Conservation (phyloP, 2,797 vertebrate genomes). For the Lycodopsis pacificus region DNA sequence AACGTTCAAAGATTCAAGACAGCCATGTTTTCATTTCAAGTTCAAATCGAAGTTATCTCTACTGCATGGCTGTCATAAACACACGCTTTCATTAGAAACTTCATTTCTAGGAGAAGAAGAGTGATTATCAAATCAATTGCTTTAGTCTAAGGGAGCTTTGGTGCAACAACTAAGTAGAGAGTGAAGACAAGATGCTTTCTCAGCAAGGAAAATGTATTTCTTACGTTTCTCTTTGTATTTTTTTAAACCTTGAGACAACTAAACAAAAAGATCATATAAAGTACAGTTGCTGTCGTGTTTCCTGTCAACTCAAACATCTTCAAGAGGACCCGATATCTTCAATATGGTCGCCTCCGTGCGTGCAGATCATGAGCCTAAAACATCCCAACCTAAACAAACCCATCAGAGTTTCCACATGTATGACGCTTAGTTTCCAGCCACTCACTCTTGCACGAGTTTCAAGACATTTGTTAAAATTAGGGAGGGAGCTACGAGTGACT, state of each 20-base stretch:
- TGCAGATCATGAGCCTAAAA: slow-evolving; percentile 12
- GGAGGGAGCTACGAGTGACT: slow-evolving; percentile 28
- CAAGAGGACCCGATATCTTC: background rate
- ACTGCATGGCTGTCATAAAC: background rate
- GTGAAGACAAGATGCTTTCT: background rate
- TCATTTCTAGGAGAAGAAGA: slow-evolving; percentile 42
- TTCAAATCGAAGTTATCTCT: background rate
- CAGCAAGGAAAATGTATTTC: background rate
- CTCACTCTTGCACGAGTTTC: slow-evolving; percentile 10
- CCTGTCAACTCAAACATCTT: slow-evolving; percentile 20
- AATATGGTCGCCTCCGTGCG: background rate
- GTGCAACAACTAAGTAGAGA: slow-evolving; percentile 8
- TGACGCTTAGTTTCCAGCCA: slow-evolving; percentile 22
- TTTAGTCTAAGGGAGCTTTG: slow-evolving; percentile 5
- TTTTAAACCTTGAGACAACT: background rate
- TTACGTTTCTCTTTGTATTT: background rate
- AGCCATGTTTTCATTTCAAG: background rate
- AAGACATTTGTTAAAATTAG: slow-evolving; percentile 37
- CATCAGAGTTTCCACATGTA: slow-evolving; percentile 46
- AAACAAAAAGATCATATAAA: background rate
- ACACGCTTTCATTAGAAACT: slow-evolving; percentile 14
- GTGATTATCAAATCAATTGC: slow-evolving; percentile 16
- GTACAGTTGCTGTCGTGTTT: background rate
- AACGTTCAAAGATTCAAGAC: background rate
- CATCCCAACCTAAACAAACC: slow-evolving; percentile 30